Evolutionary conservation across 2,113 vertebrate species (phyloP), one percentile per base, ranked within the genome.

Genomic region (Haliaeetus leucogaster): DNA sequence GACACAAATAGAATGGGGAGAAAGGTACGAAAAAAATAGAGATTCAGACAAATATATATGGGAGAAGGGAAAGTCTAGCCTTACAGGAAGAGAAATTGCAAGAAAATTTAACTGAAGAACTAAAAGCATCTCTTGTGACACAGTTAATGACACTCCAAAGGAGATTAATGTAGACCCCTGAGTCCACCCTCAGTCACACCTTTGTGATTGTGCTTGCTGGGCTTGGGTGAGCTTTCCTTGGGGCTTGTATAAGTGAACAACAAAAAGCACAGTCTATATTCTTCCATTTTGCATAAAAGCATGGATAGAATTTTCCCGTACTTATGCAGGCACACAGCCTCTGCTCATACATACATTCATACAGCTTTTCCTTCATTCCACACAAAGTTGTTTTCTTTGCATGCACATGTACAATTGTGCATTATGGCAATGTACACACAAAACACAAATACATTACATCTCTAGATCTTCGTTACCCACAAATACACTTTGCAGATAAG

Each of bases 391-490:
- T 10, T 79, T 79, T 11, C 56, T 83, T 25, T 11, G 1, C 6
- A 16, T 1, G 6, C 27, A 13, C 13, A 2, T 0, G 3, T 15
- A 40, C 22, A 42, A 45, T 13, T 22, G 47, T 8, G 29, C 5
- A 29, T 30, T 29, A 10, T 1, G 25, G 55, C 8, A 16, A 25
- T 0, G 2, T 22, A 6, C 20, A 5, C 71, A 47, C 25, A 7
- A 14, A 34, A 16, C 56, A 56, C 65, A 4, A 0, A 2, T 5
- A 29, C 10, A 1, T n/a, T 7, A 6, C 0, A 2, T 4, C 73
- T 56, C 45, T 6, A n/a, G 38, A 13, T 23, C 56, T 58, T 66
- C 18, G 38, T 17, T 1, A 52, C 45, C 52, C 5, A 3, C 50
- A 65, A 58, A 62, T 3, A 26, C n/a, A 6, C 65, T 13, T 58